Evolutionary conservation across 1,140 invertebrate species (phyloP).

Genomic region (Saxidomus purpurata): DNA sequence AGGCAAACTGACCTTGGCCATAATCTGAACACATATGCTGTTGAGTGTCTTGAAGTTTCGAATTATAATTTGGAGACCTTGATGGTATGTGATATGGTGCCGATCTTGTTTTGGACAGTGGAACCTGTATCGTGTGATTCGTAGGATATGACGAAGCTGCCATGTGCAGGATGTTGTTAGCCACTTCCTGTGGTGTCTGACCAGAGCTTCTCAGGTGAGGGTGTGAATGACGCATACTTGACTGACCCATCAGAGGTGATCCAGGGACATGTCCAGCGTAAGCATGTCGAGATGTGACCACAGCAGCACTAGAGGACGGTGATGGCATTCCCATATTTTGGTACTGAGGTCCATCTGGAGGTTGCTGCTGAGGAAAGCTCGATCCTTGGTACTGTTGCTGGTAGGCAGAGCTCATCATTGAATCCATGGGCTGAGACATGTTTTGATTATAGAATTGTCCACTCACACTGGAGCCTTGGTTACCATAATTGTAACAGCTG

Average conservation of each 20-base stretch:
- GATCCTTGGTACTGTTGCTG: constrained; percentile 21
- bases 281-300: neutral
- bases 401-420: constrained; percentile 28
- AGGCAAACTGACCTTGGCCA: constrained; percentile 71
- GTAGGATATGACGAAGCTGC: constrained; percentile 79
- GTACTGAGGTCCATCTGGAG: neutral
- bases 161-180: constrained; percentile 85
- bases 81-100: constrained; percentile 82
- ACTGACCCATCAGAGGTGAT: constrained; percentile 12
- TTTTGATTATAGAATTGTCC: constrained; percentile 36
- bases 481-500: constrained; percentile 29
- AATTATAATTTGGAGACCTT: constrained; percentile 74
- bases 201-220: constrained; percentile 60
- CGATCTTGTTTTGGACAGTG: constrained; percentile 78
- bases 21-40: constrained; percentile 15
- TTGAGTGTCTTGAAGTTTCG: constrained; percentile 53
- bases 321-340: constrained; percentile 53
- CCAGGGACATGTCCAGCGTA: constrained; percentile 33
- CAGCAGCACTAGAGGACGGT: neutral
- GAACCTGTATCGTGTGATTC: constrained; percentile 82
- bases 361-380: neutral
- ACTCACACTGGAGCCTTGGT: neutral
- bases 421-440: neutral
- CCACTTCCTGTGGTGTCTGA: constrained; percentile 84
- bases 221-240: constrained; percentile 54